Conservation (phyloP, 2,888 invertebrate species). For the Hyposoter didymator region DNA sequence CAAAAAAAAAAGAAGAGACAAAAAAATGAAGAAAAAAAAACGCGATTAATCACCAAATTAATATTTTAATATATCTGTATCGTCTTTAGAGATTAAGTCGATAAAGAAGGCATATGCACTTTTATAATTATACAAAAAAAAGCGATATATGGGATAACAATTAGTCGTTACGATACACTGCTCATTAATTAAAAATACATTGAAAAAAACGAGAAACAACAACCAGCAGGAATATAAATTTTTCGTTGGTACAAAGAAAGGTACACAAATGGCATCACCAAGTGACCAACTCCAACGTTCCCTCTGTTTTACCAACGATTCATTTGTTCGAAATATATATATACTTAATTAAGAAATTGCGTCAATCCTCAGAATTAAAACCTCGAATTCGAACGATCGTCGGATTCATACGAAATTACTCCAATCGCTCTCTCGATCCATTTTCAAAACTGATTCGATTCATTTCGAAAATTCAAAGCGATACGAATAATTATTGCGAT, state of each 20-base stretch:
- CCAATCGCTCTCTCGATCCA: too few species aligned
- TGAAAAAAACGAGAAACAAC: neutral
- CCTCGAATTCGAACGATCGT: neutral
- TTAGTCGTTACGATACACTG: slow-evolving; percentile 26
- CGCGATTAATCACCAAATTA: slow-evolving; percentile 70
- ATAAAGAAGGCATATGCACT: slow-evolving; percentile 59
- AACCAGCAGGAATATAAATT: neutral
- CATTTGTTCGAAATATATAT: neutral
- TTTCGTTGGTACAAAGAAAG: neutral
- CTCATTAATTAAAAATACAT: slow-evolving; percentile 36
- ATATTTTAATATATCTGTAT: slow-evolving; percentile 72
- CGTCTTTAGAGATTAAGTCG: slow-evolving; percentile 60
- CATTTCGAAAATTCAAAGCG: neutral
- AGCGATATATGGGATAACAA: slow-evolving; percentile 39
- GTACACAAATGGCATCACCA: neutral
- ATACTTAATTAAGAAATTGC: neutral
- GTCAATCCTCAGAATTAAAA: neutral
- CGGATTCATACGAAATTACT: neutral
- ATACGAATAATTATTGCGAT: neutral
- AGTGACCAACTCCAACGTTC: neutral
- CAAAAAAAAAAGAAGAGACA: slow-evolving; percentile 5
- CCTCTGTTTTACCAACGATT: slow-evolving; percentile 3
- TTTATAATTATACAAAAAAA: slow-evolving; percentile 52
- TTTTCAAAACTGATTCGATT: too few species aligned
- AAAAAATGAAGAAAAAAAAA: slow-evolving; percentile 40